These are phyloP conservation scores for Chamaetylas fuelleborni DNA, from an alignment of 2,113 vertebrate species.

Conservation along the genomic window DNA sequence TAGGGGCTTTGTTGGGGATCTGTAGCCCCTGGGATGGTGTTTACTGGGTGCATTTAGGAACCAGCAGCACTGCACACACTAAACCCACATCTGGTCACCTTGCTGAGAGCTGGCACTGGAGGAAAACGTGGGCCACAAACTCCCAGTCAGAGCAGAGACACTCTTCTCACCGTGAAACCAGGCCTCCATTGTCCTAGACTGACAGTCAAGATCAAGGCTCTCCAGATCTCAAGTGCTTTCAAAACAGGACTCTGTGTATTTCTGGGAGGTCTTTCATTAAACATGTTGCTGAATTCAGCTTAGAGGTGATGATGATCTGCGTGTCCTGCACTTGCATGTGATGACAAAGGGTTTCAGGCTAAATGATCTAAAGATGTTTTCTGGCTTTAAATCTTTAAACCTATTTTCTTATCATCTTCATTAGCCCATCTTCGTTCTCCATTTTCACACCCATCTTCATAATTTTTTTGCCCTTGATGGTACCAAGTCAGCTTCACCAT, in stretches of 20 bases:
- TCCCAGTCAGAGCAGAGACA: background rate
- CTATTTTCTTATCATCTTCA: background rate
- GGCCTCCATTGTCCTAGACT: background rate
- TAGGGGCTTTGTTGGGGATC: background rate
- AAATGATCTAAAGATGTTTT: background rate
- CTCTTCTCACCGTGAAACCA: background rate
- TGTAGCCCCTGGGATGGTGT: background rate
- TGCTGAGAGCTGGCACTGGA: background rate
- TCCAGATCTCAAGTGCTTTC: background rate
- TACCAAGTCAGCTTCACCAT: background rate
- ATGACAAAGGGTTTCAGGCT: background rate
- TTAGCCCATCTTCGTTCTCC: background rate
- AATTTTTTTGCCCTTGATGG: background rate
- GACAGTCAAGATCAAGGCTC: background rate
- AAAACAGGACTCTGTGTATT: background rate
- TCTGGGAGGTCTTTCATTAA: background rate
- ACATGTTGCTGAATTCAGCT: background rate
- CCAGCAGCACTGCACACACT: background rate
- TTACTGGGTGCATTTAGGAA: fast-evolving
- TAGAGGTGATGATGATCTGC: background rate
- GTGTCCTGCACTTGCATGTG: background rate
- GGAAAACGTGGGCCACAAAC: background rate
- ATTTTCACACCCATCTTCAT: background rate
- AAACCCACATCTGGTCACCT: background rate
- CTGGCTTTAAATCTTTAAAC: background rate